These are phyloP conservation scores for Probaryconus sp. DNA, from an alignment of 1,140 invertebrate genomes.

Conservation along the genomic window DNA sequence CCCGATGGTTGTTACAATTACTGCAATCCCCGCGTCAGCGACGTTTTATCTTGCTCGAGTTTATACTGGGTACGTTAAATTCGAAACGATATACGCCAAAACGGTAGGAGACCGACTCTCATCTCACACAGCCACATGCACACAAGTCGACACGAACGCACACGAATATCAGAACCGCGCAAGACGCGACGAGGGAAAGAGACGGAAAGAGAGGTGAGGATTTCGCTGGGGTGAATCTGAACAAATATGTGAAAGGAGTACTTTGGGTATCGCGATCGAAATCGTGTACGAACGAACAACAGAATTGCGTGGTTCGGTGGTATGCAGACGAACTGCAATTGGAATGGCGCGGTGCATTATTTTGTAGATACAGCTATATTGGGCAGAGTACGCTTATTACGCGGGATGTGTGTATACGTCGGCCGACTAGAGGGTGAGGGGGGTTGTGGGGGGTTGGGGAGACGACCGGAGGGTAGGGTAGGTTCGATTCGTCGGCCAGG, in stretches of 20 bases:
- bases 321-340: constrained; percentile 55
- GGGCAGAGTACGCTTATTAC: constrained; percentile 14
- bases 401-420: constrained; percentile 11
- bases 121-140: not conserved
- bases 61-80: constrained; percentile 40
- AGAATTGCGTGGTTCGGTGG: constrained; percentile 55
- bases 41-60: constrained; percentile 43
- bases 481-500: constrained; percentile 51
- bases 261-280: constrained; percentile 52
- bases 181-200: constrained; percentile 4
- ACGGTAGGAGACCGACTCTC: constrained; percentile 5
- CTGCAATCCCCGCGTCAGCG: constrained; percentile 34
- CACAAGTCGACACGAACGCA: not conserved
- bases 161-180: not conserved
- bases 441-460: not conserved
- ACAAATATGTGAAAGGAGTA: constrained; percentile 60
- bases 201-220: constrained; percentile 13
- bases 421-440: not conserved
- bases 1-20: constrained; percentile 27
- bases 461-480: constrained; percentile 11
- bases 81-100: constrained; percentile 38
- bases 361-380: constrained; percentile 53
- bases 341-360: constrained; percentile 58
- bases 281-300: constrained; percentile 51
- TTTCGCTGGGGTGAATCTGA: constrained; percentile 51